Evolutionary conservation across 2,113 vertebrate species (phyloP).

Genomic region (Rhodinocichla rosea): DNA sequence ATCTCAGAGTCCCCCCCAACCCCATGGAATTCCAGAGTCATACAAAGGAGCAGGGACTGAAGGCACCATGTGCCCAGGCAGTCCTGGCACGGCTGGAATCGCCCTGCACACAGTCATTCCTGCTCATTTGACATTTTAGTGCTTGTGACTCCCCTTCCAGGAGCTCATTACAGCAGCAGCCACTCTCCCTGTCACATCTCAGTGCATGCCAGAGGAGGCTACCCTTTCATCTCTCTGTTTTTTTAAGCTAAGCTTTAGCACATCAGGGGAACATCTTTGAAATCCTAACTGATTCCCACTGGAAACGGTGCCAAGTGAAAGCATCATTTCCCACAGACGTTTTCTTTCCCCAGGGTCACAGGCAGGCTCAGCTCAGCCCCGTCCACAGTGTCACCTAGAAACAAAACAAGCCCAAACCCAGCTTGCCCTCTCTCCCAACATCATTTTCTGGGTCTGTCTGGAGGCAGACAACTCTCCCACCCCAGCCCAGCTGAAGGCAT

Average conservation of each 20-base stretch:
- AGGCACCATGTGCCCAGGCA: not conserved
- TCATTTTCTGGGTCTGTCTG: not conserved
- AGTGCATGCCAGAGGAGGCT: not conserved
- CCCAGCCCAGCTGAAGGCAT: not conserved
- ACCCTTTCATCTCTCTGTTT: not conserved
- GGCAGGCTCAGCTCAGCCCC: not conserved
- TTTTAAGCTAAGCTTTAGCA: constrained; percentile 21
- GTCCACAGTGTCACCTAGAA: not conserved
- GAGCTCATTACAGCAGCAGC: constrained; percentile 1
- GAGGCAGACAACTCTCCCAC: not conserved
- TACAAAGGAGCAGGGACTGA: not conserved
- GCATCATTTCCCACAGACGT: not conserved
- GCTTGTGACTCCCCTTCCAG: not conserved
- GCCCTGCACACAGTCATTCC: not conserved
- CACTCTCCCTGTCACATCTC: not conserved
- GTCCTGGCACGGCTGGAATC: not conserved
- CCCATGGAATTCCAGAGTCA: not conserved
- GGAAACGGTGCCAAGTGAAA: not conserved
- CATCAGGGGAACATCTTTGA: constrained; percentile 19
- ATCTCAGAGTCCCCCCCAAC: not conserved
- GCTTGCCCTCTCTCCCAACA: not conserved
- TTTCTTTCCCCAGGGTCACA: not conserved
- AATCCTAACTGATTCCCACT: constrained; percentile 21
- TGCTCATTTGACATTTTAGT: not conserved
- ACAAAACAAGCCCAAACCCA: not conserved